phyloP scores from a whole-genome alignment of 1,140 invertebrate genomes.

The Phymastichus coffea region DNA sequence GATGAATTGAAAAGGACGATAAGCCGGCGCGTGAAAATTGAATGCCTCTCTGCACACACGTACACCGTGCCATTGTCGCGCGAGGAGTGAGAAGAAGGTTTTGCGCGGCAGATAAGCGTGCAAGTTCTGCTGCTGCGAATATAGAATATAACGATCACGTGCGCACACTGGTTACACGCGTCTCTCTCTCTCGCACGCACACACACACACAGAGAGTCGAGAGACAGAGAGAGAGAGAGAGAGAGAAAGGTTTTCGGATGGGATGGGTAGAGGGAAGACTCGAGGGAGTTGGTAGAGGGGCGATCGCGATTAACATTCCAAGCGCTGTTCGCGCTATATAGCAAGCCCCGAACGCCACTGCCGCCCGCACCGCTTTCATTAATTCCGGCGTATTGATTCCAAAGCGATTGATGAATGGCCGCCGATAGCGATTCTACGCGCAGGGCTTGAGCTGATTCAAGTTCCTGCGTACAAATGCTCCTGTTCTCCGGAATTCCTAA shows the following conservation, averaged over 20 bases:
- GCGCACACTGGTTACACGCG: not conserved
- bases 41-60: conserved; percentile 17
- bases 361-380: conserved; percentile 55
- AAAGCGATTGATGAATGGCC: conserved; percentile 57
- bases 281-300: conserved; percentile 41
- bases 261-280: conserved; percentile 14
- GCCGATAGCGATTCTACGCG: conserved; percentile 57
- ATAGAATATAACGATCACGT: conserved; percentile 25
- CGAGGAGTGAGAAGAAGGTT: not conserved
- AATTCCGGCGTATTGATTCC: conserved; percentile 60
- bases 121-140: not conserved
- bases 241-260: conserved; percentile 11
- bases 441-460: too few relatives aligned
- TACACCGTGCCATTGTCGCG: conserved; percentile 8
- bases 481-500: too few relatives aligned
- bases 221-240: conserved; percentile 17
- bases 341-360: not conserved
- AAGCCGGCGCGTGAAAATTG: conserved; percentile 27
- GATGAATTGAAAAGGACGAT: conserved; percentile 30
- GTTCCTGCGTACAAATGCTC: conserved; percentile 48
- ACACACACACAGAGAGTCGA: conserved; percentile 23
- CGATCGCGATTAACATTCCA: conserved; percentile 60
- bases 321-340: conserved; percentile 49
- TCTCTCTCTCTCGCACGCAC: conserved; percentile 1
- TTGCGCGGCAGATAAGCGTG: not conserved